Evolutionary conservation across 2,113 vertebrate genomes (phyloP).

Genomic region (Cricetomys ansorgei): DNA sequence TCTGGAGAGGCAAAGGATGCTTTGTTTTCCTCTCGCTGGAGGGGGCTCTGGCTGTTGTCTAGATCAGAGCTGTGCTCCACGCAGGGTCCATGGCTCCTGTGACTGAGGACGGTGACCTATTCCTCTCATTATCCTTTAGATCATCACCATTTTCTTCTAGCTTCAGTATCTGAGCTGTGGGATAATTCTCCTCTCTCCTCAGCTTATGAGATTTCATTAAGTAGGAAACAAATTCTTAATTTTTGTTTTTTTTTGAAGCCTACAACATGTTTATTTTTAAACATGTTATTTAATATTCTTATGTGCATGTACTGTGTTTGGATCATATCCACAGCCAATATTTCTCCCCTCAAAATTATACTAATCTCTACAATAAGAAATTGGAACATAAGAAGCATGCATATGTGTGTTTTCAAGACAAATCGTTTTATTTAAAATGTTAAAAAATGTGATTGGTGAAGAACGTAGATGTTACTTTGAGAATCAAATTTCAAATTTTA

Average conservation of each 20-base stretch:
- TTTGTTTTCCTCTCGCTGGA: not conserved
- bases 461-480: not conserved
- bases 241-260: not conserved
- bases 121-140: not conserved
- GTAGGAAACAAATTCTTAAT: not conserved
- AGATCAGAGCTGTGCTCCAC: not conserved
- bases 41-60: not conserved
- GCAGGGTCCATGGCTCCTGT: not conserved
- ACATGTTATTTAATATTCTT: not conserved
- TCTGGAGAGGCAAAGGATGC: not conserved
- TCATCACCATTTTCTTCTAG: not conserved
- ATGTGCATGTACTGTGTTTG: not conserved
- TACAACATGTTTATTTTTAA: not conserved
- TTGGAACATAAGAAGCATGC: not conserved
- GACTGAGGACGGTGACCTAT: not conserved
- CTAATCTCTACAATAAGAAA: not conserved
- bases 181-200: not conserved
- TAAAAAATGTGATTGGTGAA: not conserved
- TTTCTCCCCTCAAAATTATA: not conserved
- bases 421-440: constrained; percentile 23
- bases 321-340: not conserved
- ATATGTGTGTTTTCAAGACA: not conserved
- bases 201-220: not conserved
- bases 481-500: not conserved
- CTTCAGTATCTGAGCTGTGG: not conserved